A percentile compares a stretch with the other conserved stretches of the same genome.
phyloP scores from a whole-genome alignment of 2,888 invertebrate species.

The Drosophila paracracens region DNA sequence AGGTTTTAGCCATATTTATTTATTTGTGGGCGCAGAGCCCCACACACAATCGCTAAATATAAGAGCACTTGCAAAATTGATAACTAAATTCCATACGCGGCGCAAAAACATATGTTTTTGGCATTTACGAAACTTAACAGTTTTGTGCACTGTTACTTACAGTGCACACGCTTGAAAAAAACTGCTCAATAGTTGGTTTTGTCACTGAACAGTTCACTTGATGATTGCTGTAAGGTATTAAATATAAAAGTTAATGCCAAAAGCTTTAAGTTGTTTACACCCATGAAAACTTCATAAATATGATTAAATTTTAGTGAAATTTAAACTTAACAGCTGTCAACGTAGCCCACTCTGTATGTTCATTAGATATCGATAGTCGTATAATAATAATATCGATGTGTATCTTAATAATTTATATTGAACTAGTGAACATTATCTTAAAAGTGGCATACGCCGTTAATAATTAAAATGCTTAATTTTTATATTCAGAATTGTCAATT shows the following conservation, averaged over 20 bases:
- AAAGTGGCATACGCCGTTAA: background rate
- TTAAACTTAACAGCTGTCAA: background rate
- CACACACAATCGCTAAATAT: slow-evolving; percentile 9
- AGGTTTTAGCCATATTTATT: slow-evolving; percentile 48
- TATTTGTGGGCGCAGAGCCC: slow-evolving; percentile 47
- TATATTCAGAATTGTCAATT: background rate
- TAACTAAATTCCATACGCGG: slow-evolving; percentile 43
- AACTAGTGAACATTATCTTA: background rate
- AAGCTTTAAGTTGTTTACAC: background rate
- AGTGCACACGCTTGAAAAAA: background rate
- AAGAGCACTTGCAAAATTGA: slow-evolving; percentile 46
- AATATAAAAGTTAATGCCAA: background rate
- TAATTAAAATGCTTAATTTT: background rate
- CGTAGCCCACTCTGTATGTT: background rate
- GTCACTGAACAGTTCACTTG: background rate
- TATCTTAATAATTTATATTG: background rate
- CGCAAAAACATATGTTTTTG: slow-evolving; percentile 40
- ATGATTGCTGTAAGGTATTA: background rate
- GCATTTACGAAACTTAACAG: slow-evolving; percentile 11
- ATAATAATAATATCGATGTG: background rate
- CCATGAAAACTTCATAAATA: background rate
- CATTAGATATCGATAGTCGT: background rate
- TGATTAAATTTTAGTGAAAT: background rate
- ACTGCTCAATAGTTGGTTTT: background rate
- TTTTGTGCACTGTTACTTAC: slow-evolving; percentile 11